Evolutionary conservation across 2,888 invertebrate species (phyloP), one percentile per base, ranked within the genome.

Genomic region (Synanthedon formicaeformis): DNA sequence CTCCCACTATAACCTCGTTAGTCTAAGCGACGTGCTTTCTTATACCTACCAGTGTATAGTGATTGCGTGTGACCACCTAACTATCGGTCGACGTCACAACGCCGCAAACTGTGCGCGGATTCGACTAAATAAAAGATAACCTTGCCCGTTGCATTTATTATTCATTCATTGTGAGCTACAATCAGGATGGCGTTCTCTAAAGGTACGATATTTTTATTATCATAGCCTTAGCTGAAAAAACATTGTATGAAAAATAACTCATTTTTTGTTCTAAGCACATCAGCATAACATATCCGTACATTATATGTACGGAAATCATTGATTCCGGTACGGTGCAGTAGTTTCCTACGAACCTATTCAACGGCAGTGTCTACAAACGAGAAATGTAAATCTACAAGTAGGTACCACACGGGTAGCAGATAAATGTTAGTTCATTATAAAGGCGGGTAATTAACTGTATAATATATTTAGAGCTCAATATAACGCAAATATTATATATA

Each of bases 121-220:
- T 62, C 61, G 59, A 64, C 69, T 66, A 65, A 60, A 63, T 65
- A 65, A 63, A 61, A 70, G 61, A 71, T 78, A 84, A 81, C 81
- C 81, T 83, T 78, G 80, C 63, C 63, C 65, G 70, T 66, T 78
- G 78, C 83, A 85, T 87, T 71, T 78, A 84, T 85, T 80, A 86
- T 86, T 85, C 85, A 86, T 82, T 78, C 74, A 68, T 75, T 76
- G 75, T 78, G 67, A 73, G 67, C 75, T 70, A 71, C 72, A 71
- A 76, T 70, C 79, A 84, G 82, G 82, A 86, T 87, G 86, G 86
- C 83, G 84, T 71, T 75, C 69, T 70, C 69, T 71, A 72, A 76
- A 83, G 86, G 86, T 87, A 79, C 69, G 75, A 72, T 49, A 34
- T 45, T 14, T 14, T 45, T 45, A 45, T 45, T 45, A 13, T 45